Conservation (phyloP, 2,113 vertebrate species). For the Cebus imitator region DNA sequence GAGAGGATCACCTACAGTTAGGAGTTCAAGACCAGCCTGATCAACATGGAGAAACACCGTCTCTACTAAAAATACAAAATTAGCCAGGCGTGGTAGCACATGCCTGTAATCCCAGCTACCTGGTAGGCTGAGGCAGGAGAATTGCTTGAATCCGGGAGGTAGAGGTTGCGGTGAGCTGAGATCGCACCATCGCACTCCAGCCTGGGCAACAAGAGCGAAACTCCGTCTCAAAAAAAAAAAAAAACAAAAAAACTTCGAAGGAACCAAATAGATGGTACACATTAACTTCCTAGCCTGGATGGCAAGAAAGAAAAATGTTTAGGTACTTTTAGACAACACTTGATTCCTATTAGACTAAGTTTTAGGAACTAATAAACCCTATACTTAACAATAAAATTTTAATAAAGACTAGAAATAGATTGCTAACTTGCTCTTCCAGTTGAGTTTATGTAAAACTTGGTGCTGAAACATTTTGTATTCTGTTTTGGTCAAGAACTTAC, state of each 20-base stretch:
- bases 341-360: background rate
- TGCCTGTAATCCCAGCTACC: too few relatives aligned
- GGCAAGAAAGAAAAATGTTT: conserved; percentile 5
- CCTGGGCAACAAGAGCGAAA: too few relatives aligned
- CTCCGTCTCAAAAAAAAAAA: too few relatives aligned
- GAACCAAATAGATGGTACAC: conserved; percentile 23
- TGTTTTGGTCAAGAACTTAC: background rate
- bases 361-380: conserved; percentile 6
- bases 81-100: too few relatives aligned
- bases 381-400: background rate
- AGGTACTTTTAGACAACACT: conserved; percentile 5
- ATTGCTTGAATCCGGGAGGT: too few relatives aligned
- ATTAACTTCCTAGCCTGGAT: background rate
- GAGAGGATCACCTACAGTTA: too few relatives aligned
- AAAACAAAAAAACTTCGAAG: background rate
- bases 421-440: background rate
- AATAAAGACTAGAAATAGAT: conserved; percentile 36
- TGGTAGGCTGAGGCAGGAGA: too few relatives aligned
- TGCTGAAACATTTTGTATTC: background rate
- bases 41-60: too few relatives aligned
- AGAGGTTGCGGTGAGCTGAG: too few relatives aligned
- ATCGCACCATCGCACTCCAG: too few relatives aligned
- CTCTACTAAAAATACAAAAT: too few relatives aligned
- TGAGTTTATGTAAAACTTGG: background rate
- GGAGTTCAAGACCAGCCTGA: too few relatives aligned